Conservation (phyloP, 2,888 invertebrate species). For the Eupithecia centaureata region DNA sequence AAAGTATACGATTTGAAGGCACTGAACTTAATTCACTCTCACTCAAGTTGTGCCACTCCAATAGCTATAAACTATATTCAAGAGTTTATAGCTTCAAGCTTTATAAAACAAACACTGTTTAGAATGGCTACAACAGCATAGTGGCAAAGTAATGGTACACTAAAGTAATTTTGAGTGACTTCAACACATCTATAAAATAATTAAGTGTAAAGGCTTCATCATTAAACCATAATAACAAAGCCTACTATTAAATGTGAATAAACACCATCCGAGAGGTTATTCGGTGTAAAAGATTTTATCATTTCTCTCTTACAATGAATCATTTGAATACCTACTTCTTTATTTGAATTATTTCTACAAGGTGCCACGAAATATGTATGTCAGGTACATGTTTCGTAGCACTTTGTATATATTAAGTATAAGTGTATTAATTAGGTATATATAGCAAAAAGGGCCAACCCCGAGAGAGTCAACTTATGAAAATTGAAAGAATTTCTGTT, state of each 20-base stretch:
- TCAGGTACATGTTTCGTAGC: no score
- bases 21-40: not conserved
- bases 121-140: conserved; percentile 49
- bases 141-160: conserved; percentile 52
- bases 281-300: conserved; percentile 54
- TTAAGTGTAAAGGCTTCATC: conserved; percentile 60
- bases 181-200: conserved; percentile 62
- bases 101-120: conserved; percentile 57
- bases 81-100: conserved; percentile 37
- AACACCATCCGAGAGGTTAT: conserved; percentile 67
- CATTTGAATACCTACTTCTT: conserved; percentile 2
- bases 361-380: not conserved
- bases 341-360: no score
- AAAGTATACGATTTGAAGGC: not conserved
- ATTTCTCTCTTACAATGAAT: conserved; percentile 28
- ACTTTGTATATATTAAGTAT: no score
- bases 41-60: conserved; percentile 11
- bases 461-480: not conserved
- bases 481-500: no score
- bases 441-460: no score
- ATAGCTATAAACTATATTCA: conserved; percentile 13
- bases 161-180: conserved; percentile 59
- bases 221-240: conserved; percentile 69
- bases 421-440: no score
- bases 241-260: conserved; percentile 68